Conservation (phyloP, 53 echinoderm and acorn worm species). For the Arbacia lixula region DNA sequence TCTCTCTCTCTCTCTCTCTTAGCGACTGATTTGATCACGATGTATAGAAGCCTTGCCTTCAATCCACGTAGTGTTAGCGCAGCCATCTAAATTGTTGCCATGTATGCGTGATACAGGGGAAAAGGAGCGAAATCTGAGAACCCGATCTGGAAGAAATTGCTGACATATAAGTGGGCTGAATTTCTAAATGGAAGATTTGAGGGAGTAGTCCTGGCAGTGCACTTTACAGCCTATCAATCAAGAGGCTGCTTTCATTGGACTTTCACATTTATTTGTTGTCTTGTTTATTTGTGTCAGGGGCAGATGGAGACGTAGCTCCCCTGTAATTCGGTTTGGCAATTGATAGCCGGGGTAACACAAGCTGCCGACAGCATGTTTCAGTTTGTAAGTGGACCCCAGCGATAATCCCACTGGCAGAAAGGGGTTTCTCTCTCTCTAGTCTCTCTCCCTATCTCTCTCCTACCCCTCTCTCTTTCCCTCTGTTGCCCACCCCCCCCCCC, state of each 20-base stretch:
- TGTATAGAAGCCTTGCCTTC: too few species aligned
- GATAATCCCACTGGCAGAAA: conserved; percentile 18
- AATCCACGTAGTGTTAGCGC: too few species aligned
- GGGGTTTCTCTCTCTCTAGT: too few species aligned
- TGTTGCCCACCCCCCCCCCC: too few species aligned
- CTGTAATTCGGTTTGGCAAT: conserved; percentile 25
- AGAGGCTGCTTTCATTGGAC: conserved; percentile 7
- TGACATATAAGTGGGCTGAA: neutral
- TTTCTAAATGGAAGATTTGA: neutral
- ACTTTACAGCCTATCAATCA: conserved; percentile 31
- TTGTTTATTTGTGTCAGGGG: conserved; percentile 31
- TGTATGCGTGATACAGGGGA: neutral
- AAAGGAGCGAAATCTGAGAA: conserved; percentile 6
- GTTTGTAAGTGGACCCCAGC: conserved; percentile 23
- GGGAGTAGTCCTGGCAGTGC: conserved; percentile 34
- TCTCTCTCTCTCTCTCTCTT: too few species aligned
- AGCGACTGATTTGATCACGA: too few species aligned
- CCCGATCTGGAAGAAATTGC: neutral
- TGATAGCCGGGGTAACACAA: conserved; percentile 26
- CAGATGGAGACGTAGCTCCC: conserved; percentile 27
- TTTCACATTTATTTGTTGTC: conserved; percentile 45
- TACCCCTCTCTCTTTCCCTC: too few species aligned
- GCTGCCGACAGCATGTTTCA: conserved; percentile 38
- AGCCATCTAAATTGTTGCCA: neutral
- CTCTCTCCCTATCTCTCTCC: too few species aligned